phyloP scores from a whole-genome alignment of 2,888 invertebrate genomes.

The Leucoptera coffeella region DNA sequence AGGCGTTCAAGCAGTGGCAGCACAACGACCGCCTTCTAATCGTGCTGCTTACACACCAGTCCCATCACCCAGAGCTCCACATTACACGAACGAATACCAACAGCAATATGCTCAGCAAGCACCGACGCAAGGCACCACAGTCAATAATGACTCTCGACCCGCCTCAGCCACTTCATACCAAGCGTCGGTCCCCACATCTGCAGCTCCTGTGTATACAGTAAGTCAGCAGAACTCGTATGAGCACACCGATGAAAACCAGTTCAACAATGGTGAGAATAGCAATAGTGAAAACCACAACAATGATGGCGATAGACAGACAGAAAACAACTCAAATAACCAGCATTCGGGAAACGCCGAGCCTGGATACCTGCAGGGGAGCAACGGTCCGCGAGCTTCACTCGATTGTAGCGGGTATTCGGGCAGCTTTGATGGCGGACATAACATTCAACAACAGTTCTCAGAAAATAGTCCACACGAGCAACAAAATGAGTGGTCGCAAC shows the following conservation, averaged over 20 bases:
- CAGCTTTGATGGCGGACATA: conserved; percentile 60
- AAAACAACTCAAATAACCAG: conserved; percentile 39
- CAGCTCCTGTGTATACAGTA: conserved; percentile 32
- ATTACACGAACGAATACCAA: conserved; percentile 37
- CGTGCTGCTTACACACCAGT: conserved; percentile 49
- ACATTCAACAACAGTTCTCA: too few species aligned
- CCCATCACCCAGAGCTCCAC: conserved; percentile 37
- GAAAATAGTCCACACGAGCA: conserved; percentile 28
- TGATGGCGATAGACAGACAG: conserved; percentile 47
- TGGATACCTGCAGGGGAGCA: conserved; percentile 88
- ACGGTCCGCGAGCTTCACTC: conserved; percentile 92
- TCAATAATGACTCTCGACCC: conserved; percentile 52
- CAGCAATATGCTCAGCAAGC: conserved; percentile 45
- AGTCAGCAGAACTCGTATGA: conserved; percentile 50
- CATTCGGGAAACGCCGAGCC: conserved; percentile 88
- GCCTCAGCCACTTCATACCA: conserved; percentile 57
- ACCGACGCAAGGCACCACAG: conserved; percentile 31
- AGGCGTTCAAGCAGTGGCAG: conserved; percentile 40
- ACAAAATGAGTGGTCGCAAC: conserved; percentile 46
- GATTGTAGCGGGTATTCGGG: conserved; percentile 95
- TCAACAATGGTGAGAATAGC: conserved; percentile 43
- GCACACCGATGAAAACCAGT: conserved; percentile 41
- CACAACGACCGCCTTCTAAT: conserved; percentile 55
- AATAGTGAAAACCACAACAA: conserved; percentile 42
- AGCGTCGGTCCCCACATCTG: conserved; percentile 43